Conservation (phyloP, 2,888 invertebrate species). For the Lacanobia oleracea region DNA sequence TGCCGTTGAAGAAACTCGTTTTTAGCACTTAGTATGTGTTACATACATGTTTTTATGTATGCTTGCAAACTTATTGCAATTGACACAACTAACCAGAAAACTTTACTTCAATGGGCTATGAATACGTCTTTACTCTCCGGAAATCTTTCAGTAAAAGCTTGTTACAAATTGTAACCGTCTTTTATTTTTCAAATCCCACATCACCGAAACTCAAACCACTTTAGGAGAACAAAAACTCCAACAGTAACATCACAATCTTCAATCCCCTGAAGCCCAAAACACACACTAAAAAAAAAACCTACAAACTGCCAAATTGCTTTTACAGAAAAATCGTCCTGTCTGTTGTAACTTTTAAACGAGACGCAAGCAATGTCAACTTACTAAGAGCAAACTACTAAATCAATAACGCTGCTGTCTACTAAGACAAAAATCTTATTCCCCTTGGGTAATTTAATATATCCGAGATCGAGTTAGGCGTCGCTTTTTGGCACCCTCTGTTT, state of each 20-base stretch:
- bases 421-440: constrained; percentile 63
- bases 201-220: constrained; percentile 2
- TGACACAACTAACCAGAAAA: neutral
- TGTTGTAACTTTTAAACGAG: constrained; percentile 41
- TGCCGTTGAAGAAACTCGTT: too few relatives aligned
- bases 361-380: constrained; percentile 39
- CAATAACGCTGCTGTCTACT: constrained; percentile 60
- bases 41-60: too few relatives aligned
- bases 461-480: constrained; percentile 62
- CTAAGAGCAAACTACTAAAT: constrained; percentile 62
- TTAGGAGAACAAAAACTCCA: neutral
- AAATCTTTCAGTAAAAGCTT: neutral
- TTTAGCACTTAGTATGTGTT: too few relatives aligned
- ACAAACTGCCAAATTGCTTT: neutral
- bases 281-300: neutral
- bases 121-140: neutral
- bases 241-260: neutral
- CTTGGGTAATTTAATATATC: constrained; percentile 65
- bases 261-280: constrained; percentile 1
- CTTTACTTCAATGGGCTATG: too few relatives aligned
- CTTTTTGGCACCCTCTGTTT: constrained; percentile 58
- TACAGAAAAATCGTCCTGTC: neutral
- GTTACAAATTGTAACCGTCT: neutral
- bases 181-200: neutral
- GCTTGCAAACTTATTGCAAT: neutral